Conservation (phyloP, 2,797 vertebrate species). For the Takifugu rubripes region DNA sequence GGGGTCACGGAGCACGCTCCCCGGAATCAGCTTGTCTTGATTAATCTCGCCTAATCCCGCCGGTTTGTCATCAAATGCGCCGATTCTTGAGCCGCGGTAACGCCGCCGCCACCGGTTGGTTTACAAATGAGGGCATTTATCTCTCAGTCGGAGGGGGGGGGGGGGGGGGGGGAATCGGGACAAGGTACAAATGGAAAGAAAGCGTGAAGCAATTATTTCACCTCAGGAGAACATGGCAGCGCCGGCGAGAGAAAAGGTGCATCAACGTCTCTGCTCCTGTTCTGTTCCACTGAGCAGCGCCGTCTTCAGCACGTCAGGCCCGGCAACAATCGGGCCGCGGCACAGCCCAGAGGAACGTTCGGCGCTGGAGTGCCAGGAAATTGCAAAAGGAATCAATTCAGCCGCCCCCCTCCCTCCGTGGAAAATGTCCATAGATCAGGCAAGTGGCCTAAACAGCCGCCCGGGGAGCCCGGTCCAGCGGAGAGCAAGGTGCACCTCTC, state of each 20-base stretch:
- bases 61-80: no score
- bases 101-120: conserved; percentile 35
- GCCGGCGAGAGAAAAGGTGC: conserved; percentile 51
- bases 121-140: conserved; percentile 41
- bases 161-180: conserved; percentile 43
- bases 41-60: no score
- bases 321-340: conserved; percentile 58
- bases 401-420: neutral
- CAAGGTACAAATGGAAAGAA: conserved; percentile 56
- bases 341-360: conserved; percentile 55
- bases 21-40: no score
- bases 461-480: conserved; percentile 45
- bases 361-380: conserved; percentile 59
- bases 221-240: conserved; percentile 50
- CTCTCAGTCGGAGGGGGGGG: conserved; percentile 26
- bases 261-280: conserved; percentile 50
- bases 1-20: no score
- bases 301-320: conserved; percentile 55
- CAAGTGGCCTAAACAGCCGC: conserved; percentile 53
- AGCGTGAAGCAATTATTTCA: conserved; percentile 53
- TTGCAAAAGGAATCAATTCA: conserved; percentile 71
- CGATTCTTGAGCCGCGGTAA: no score
- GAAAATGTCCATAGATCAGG: conserved; percentile 64
- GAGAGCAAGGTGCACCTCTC: conserved; percentile 16
- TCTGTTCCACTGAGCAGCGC: conserved; percentile 62